Percentiles rank a stretch among this genome's conserved stretches.
Conservation (phyloP, 1,140 invertebrate genomes). For the Drosophila funebris region DNA sequence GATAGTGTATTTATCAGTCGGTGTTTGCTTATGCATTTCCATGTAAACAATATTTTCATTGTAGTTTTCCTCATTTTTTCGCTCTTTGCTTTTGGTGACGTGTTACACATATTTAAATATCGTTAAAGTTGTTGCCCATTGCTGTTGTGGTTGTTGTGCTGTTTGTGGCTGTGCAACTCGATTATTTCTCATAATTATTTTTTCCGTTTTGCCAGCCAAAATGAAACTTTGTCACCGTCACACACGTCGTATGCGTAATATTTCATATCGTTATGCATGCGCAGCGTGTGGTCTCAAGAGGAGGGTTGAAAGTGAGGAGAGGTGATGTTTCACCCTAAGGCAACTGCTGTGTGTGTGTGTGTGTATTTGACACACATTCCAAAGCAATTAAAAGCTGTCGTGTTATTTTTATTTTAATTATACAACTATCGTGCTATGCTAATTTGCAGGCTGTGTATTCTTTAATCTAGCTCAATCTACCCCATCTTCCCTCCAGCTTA, state of each 20-base stretch:
- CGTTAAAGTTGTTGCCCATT: slow-evolving; percentile 53
- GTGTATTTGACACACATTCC: slow-evolving; percentile 46
- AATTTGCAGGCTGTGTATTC: slow-evolving; percentile 30
- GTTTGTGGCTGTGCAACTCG: slow-evolving; percentile 17
- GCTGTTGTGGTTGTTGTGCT: slow-evolving; percentile 17
- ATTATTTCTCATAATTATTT: slow-evolving; percentile 61
- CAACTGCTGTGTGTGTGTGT: slow-evolving; percentile 30
- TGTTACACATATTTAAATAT: slow-evolving; percentile 58
- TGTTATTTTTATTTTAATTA: slow-evolving; percentile 69
- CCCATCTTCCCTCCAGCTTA: background rate
- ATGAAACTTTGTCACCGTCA: slow-evolving; percentile 65
- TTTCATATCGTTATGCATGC: slow-evolving; percentile 61
- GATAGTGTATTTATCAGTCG: background rate
- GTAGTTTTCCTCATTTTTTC: background rate
- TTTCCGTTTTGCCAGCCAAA: slow-evolving; percentile 27
- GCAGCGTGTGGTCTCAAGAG: slow-evolving; percentile 13
- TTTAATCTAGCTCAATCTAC: slow-evolving; percentile 2
- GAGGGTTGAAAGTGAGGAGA: background rate
- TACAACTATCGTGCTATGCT: slow-evolving; percentile 62
- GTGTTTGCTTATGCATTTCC: background rate
- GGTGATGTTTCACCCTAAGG: background rate
- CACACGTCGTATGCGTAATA: slow-evolving; percentile 67
- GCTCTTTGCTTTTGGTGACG: slow-evolving; percentile 9
- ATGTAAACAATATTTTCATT: background rate
- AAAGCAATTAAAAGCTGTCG: slow-evolving; percentile 56